A percentile compares a stretch with the other conserved stretches of the same genome.
phyloP scores from a whole-genome alignment of 2,797 vertebrate genomes.

The Semaprochilodus insignis region DNA sequence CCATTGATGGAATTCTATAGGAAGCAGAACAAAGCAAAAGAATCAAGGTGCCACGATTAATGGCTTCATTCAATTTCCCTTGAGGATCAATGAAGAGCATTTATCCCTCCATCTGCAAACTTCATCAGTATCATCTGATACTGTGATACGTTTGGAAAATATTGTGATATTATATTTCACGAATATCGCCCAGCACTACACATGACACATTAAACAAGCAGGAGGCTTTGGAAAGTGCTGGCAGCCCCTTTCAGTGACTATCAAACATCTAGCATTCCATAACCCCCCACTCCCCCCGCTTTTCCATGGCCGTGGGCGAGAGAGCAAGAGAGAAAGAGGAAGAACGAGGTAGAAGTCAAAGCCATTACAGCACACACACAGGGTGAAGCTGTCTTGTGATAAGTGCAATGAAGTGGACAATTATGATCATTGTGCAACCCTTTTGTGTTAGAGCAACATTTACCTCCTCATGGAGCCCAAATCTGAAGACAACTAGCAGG shows the following conservation, averaged over 20 bases:
- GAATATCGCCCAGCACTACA: background rate
- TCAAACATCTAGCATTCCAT: slow-evolving; percentile 18
- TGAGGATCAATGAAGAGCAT: background rate
- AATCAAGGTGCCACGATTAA: background rate
- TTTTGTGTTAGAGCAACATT: slow-evolving; percentile 59
- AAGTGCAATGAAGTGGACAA: slow-evolving; percentile 47
- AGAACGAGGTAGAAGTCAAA: slow-evolving; percentile 23
- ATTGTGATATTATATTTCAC: too few species aligned
- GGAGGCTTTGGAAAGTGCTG: slow-evolving; percentile 28
- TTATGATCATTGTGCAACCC: slow-evolving; percentile 47
- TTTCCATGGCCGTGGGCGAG: slow-evolving; percentile 24
- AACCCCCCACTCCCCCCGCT: background rate
- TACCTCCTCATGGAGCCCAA: slow-evolving; percentile 82
- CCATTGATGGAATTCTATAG: too few species aligned
- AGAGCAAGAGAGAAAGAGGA: slow-evolving; percentile 32
- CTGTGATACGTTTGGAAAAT: too few species aligned
- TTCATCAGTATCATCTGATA: background rate
- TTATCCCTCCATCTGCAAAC: background rate
- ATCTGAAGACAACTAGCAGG: slow-evolving; percentile 81
- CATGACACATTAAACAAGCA: slow-evolving; percentile 20
- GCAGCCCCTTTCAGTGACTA: slow-evolving; percentile 24
- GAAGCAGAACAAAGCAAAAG: background rate
- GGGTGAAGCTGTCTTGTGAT: slow-evolving; percentile 59
- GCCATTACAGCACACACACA: slow-evolving; percentile 45
- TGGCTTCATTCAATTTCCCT: background rate